Percentiles rank a stretch among this genome's conserved stretches.
Conservation (phyloP, 1,140 invertebrate species). For the Tetramorium alpestre region DNA sequence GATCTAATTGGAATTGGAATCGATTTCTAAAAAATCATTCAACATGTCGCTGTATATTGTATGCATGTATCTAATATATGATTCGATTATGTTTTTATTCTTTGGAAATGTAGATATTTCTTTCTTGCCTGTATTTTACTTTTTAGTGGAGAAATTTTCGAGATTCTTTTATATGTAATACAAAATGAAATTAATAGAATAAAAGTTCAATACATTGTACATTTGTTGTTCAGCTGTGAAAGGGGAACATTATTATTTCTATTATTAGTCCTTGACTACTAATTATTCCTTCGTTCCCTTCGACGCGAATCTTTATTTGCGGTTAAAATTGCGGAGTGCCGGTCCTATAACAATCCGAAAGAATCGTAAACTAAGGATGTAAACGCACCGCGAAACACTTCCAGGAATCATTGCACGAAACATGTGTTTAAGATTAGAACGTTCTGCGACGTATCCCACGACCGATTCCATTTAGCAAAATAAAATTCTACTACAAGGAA, state of each 20-base stretch:
- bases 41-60: background rate
- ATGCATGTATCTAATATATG: background rate
- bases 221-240: background rate
- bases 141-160: background rate
- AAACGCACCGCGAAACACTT: constrained; percentile 66
- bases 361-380: constrained; percentile 69
- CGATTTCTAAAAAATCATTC: background rate
- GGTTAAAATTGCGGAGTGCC: constrained; percentile 37
- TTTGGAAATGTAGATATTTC: background rate
- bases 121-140: background rate
- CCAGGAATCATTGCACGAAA: constrained; percentile 68
- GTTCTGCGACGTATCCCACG: background rate
- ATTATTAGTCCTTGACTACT: background rate
- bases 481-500: background rate
- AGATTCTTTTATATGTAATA: background rate
- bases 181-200: background rate
- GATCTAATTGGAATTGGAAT: background rate
- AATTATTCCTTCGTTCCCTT: constrained; percentile 1
- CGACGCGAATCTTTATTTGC: constrained; percentile 36
- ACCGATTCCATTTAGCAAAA: constrained; percentile 20
- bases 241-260: background rate
- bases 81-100: background rate
- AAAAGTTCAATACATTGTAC: background rate
- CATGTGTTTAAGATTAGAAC: constrained; percentile 75
- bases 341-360: constrained; percentile 67